Conservation (phyloP, 1,140 invertebrate species). For the Physella acuta region DNA sequence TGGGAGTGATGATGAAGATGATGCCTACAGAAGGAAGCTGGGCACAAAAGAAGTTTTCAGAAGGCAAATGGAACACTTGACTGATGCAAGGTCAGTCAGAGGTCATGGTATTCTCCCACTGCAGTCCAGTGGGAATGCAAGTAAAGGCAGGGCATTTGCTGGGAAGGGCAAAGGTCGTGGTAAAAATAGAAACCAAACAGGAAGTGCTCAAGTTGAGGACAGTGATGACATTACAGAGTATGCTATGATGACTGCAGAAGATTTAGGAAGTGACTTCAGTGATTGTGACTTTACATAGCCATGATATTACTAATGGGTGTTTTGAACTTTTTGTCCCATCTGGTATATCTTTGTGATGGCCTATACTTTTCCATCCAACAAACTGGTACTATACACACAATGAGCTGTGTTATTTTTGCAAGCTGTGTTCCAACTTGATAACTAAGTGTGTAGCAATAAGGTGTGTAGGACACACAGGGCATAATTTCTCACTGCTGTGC, state of each 20-base stretch:
- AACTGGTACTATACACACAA: too few relatives aligned
- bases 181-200: slow-evolving; percentile 8
- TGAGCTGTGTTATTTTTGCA: too few relatives aligned
- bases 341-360: too few relatives aligned
- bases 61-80: slow-evolving; percentile 18
- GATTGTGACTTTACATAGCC: slow-evolving; percentile 24
- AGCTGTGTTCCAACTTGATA: too few relatives aligned
- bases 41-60: slow-evolving; percentile 1
- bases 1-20: slow-evolving; percentile 3
- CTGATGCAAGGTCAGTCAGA: slow-evolving; percentile 12
- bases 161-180: slow-evolving; percentile 19
- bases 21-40: not conserved
- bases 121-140: not conserved
- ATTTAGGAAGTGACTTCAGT: slow-evolving; percentile 33
- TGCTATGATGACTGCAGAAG: slow-evolving; percentile 16
- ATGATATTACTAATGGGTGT: too few relatives aligned
- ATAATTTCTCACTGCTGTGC: too few relatives aligned
- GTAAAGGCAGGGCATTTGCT: slow-evolving; percentile 9
- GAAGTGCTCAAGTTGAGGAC: not conserved
- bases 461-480: too few relatives aligned
- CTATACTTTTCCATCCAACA: too few relatives aligned
- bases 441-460: too few relatives aligned
- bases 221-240: not conserved
- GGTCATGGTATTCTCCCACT: not conserved
- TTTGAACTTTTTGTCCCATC: too few relatives aligned